Evolutionary conservation across 2,888 invertebrate genomes (phyloP).

Genomic region (Sericinus montela): DNA sequence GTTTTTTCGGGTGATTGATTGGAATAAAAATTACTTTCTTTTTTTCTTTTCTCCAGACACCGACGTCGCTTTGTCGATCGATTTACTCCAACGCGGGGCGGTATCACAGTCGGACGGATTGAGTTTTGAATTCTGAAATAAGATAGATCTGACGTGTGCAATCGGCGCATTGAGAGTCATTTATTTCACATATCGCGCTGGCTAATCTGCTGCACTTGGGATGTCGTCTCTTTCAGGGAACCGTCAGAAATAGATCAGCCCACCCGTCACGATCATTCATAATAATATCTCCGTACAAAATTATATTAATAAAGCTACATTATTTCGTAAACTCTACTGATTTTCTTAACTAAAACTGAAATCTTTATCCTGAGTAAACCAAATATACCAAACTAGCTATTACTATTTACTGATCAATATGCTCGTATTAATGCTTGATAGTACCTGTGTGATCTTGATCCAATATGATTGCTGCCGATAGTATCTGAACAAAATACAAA

Average conservation of each 20-base stretch:
- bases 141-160: conserved; percentile 39
- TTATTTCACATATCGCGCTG: conserved; percentile 55
- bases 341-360: no score
- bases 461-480: no score
- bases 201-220: conserved; percentile 44
- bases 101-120: conserved; percentile 32
- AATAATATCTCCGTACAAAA: no score
- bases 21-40: conserved; percentile 72
- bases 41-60: conserved; percentile 54
- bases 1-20: conserved; percentile 75
- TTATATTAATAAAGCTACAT: no score
- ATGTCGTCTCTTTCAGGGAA: conserved; percentile 46
- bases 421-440: no score
- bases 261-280: conserved; percentile 39
- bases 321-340: no score
- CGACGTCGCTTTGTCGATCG: conserved; percentile 39
- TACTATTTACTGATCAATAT: no score
- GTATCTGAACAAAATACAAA: no score
- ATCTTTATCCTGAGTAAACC: no score
- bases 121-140: conserved; percentile 39
- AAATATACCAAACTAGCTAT: no score
- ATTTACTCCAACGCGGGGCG: conserved; percentile 35
- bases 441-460: no score
- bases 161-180: conserved; percentile 41
- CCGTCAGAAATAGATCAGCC: conserved; percentile 59